Conservation (phyloP, 35 echinoderm and acorn worm genomes). For the Diadema setosum region DNA sequence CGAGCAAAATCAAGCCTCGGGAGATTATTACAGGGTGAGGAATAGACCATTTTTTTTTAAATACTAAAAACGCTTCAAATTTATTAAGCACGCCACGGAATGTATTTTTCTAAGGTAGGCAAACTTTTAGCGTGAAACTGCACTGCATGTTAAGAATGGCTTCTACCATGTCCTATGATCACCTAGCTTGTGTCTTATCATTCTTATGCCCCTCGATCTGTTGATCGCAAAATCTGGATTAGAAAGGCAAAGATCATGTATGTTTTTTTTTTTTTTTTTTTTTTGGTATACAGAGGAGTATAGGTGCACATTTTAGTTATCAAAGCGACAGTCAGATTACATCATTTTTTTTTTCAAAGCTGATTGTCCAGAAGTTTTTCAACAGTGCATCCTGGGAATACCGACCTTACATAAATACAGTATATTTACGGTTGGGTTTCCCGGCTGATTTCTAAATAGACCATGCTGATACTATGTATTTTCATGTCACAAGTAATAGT, state of each 20-base stretch:
- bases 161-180: neutral
- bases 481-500: too few relatives aligned
- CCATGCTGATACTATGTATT: too few relatives aligned
- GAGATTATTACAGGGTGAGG: neutral
- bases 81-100: neutral
- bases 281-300: too few relatives aligned
- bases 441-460: too few relatives aligned
- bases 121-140: neutral
- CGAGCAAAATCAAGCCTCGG: neutral
- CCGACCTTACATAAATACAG: too few relatives aligned
- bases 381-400: too few relatives aligned
- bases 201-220: neutral
- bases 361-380: too few relatives aligned
- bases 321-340: too few relatives aligned
- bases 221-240: neutral
- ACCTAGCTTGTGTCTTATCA: neutral
- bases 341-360: too few relatives aligned
- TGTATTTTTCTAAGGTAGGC: neutral
- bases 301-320: too few relatives aligned
- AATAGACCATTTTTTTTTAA: neutral
- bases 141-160: neutral
- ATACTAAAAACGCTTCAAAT: neutral
- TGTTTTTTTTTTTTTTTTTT: neutral
- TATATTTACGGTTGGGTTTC: too few relatives aligned
- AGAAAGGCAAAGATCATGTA: neutral